phyloP scores from a whole-genome alignment of 1,140 invertebrate genomes.

The Heterodera carotae region DNA sequence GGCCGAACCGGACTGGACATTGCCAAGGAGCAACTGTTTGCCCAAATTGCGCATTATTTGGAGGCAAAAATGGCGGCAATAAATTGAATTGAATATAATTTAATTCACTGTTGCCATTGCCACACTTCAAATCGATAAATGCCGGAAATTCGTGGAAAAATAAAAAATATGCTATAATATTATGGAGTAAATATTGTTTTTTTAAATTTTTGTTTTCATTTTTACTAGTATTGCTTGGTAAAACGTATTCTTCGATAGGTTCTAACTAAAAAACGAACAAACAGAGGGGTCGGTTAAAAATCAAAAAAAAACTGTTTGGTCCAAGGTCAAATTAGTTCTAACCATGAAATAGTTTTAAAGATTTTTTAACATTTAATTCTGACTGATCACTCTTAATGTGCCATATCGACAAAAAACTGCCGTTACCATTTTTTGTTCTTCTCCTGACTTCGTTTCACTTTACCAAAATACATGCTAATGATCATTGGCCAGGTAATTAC shows the following conservation, averaged over 20 bases:
- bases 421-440: not conserved
- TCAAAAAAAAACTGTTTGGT: too few relatives aligned
- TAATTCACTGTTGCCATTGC: not conserved
- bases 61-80: slow-evolving; percentile 14
- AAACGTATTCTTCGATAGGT: too few relatives aligned
- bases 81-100: not conserved
- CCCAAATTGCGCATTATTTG: slow-evolving; percentile 26
- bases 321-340: too few relatives aligned
- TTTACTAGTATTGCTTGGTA: too few relatives aligned
- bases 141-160: not conserved
- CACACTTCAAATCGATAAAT: not conserved
- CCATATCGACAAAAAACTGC: too few relatives aligned
- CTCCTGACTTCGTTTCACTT: not conserved
- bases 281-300: too few relatives aligned
- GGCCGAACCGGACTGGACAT: slow-evolving; percentile 20
- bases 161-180: too few relatives aligned
- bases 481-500: not conserved
- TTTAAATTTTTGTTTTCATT: not conserved
- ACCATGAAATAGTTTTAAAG: too few relatives aligned
- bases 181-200: too few relatives aligned
- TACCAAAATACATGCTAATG: not conserved
- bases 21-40: slow-evolving; percentile 23
- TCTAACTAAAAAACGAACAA: too few relatives aligned
- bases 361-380: too few relatives aligned
- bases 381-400: too few relatives aligned